These are phyloP conservation scores for Micronisus gabar DNA, from an alignment of 2,113 vertebrate genomes.

Conservation along the genomic window DNA sequence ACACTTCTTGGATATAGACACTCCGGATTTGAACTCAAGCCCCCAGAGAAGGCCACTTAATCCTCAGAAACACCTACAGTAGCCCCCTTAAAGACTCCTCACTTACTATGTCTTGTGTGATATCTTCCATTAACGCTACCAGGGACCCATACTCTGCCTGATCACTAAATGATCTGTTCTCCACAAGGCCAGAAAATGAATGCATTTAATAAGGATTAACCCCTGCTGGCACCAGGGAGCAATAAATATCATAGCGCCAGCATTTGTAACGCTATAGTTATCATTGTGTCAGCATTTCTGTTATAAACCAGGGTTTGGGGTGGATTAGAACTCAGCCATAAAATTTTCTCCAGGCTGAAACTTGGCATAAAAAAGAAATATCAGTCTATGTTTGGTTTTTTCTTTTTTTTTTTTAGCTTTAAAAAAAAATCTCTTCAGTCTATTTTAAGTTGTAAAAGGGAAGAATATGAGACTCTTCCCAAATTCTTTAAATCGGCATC, in stretches of 20 bases:
- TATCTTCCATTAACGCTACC: constrained; percentile 10
- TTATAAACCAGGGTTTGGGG: constrained; percentile 73
- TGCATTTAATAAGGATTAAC: constrained; percentile 72
- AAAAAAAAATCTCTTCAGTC: neutral
- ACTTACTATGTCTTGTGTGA: neutral
- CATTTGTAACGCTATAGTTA: constrained; percentile 63
- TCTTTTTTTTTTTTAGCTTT: neutral
- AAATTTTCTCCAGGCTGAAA: constrained; percentile 77
- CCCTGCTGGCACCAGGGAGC: constrained; percentile 68
- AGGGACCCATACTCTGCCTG: neutral
- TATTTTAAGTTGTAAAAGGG: constrained; percentile 54
- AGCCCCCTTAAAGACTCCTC: neutral
- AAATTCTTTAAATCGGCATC: constrained; percentile 7
- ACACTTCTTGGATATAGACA: neutral
- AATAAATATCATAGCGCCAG: constrained; percentile 69
- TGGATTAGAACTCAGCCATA: constrained; percentile 76
- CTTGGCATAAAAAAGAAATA: constrained; percentile 69
- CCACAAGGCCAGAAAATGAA: constrained; percentile 61
- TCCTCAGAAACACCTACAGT: constrained; percentile 15
- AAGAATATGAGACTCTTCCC: constrained; percentile 44
- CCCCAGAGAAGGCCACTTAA: neutral
- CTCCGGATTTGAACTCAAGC: neutral
- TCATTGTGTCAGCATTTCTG: constrained; percentile 75
- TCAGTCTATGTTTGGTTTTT: constrained; percentile 17
- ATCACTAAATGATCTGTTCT: constrained; percentile 47